phyloP scores from a whole-genome alignment of 2,888 invertebrate genomes.

The Argynnis bischoffii region DNA sequence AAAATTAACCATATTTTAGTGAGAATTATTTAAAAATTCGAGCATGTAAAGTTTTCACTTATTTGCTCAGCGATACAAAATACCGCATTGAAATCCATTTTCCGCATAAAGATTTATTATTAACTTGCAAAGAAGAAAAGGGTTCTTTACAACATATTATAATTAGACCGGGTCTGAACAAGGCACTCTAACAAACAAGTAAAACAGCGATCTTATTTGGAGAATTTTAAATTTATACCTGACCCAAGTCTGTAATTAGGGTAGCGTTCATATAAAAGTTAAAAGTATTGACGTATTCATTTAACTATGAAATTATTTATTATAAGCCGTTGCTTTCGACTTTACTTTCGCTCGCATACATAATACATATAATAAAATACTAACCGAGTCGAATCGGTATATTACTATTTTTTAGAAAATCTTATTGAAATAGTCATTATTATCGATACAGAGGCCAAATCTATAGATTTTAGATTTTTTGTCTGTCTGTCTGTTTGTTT shows the following conservation, averaged over 20 bases:
- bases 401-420: too few relatives aligned
- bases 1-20: neutral
- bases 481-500: too few relatives aligned
- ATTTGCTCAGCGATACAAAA: constrained; percentile 16
- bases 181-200: constrained; percentile 25
- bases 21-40: neutral
- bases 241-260: constrained; percentile 8
- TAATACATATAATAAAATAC: too few relatives aligned
- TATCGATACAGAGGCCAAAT: too few relatives aligned
- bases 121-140: constrained; percentile 27
- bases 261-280: constrained; percentile 3
- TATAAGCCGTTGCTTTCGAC: neutral
- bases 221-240: constrained; percentile 23
- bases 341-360: too few relatives aligned
- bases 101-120: constrained; percentile 30
- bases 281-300: neutral
- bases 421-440: too few relatives aligned
- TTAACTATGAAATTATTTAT: neutral
- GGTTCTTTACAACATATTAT: constrained; percentile 30
- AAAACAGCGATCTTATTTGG: constrained; percentile 17
- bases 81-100: constrained; percentile 27
- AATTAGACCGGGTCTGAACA: constrained; percentile 18
- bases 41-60: neutral
- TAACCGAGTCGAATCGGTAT: too few relatives aligned
- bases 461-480: too few relatives aligned